phyloP scores from a whole-genome alignment of 2,888 invertebrate genomes.

The Catocala sponsa region DNA sequence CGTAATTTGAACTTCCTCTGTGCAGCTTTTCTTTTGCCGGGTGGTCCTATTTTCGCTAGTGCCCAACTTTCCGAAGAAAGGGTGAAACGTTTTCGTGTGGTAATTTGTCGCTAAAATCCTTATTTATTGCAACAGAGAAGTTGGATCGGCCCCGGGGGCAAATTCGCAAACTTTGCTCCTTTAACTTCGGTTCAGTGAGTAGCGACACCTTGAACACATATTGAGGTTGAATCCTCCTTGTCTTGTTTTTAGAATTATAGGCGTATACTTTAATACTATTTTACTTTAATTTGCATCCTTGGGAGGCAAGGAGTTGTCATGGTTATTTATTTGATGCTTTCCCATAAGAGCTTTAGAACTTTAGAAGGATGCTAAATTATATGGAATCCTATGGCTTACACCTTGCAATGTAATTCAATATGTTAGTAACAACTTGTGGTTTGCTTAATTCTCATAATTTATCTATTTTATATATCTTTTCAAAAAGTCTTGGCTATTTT shows the following conservation, averaged over 20 bases:
- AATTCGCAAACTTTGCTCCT: conserved; percentile 84
- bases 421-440: no score
- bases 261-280: conserved; percentile 74
- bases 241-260: conserved; percentile 82
- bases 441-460: no score
- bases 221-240: conserved; percentile 83
- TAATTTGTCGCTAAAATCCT: conserved; percentile 88
- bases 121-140: conserved; percentile 86
- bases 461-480: no score
- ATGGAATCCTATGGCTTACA: no score
- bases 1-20: conserved; percentile 25
- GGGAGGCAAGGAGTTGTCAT: neutral
- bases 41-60: conserved; percentile 74
- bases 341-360: neutral
- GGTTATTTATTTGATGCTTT: neutral
- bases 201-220: conserved; percentile 85
- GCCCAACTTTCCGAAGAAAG: conserved; percentile 76
- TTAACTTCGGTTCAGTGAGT: conserved; percentile 84
- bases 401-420: no score
- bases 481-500: no score
- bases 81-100: conserved; percentile 83
- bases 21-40: conserved; percentile 44
- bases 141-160: conserved; percentile 84
- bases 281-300: conserved; percentile 37
- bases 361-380: neutral